Evolutionary conservation across 1,140 invertebrate species (phyloP), one percentile per base, ranked within the genome.

Genomic region (Drosophila pseudoananassae): DNA sequence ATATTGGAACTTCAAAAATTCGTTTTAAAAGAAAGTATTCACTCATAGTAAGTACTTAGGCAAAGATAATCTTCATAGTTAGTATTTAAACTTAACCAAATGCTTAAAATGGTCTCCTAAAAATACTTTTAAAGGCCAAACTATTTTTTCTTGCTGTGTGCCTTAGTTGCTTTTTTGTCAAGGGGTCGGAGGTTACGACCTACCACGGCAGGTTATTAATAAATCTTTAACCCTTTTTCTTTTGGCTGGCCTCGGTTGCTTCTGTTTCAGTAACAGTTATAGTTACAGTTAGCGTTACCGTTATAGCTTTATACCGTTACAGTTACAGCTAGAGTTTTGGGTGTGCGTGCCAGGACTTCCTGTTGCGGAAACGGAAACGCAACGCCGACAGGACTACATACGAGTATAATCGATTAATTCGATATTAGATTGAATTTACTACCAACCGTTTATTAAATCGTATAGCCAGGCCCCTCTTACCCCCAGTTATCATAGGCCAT

Each of bases 391-490:
- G 87, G 72, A 53, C 78, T 78, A 73, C 77, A 73, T 61, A 79
- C 63, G 68, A 57, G 55, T 80, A 78, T 91, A 91, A 91, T 91
- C 90, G 90, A 91, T 91, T 91, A 91, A 90, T 91, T 91, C 80
- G 80, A 90, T 90, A 83, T 70, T 91, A 90, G 87, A 91, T 91
- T 91, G 85, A 88, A 91, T 84, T 90, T 89, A 90, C 91, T 74
- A 40, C 72, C 69, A 47, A 54, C 63, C 40, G 40, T 4, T n/a
- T 36, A 12, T 12, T 3, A 31, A 31, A 31, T 31, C 61, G 29
- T 38, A 50, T 31, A 23, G 17, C 40, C 33, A 20, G 20, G 20
- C 3, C 20, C 20, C 20, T 20, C 33, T 36, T n/a, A 36, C 33
- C 33, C 38, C 10, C 43, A 10, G 31, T n/a, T 8, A 6, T 29